Evolutionary conservation across 2,888 invertebrate species (phyloP).

Genomic region (Prionchulus punctatus): DNA sequence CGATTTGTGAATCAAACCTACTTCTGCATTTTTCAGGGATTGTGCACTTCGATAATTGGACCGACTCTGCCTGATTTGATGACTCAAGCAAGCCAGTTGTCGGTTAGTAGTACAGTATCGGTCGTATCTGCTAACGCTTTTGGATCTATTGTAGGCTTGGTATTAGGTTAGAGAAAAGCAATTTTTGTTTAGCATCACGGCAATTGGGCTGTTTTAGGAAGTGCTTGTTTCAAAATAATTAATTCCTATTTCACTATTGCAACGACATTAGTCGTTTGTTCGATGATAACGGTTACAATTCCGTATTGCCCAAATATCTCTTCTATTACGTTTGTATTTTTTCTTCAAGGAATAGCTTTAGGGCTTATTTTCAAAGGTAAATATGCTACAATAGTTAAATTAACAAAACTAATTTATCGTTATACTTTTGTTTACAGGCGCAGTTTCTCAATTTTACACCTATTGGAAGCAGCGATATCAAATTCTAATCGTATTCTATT

Average conservation of each 20-base stretch:
- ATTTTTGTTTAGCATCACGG: too few species aligned
- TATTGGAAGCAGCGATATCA: not conserved
- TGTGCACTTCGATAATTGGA: not conserved
- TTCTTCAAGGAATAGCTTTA: not conserved
- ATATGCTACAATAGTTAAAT: not conserved
- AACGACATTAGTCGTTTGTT: not conserved
- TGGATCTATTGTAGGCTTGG: not conserved
- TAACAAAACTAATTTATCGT: not conserved
- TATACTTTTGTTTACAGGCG: not conserved
- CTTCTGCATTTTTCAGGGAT: not conserved
- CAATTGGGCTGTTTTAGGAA: not conserved
- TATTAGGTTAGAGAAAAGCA: not conserved
- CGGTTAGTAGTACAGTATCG: not conserved
- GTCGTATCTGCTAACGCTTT: not conserved
- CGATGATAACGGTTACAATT: not conserved
- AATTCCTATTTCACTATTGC: not conserved
- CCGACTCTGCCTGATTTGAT: not conserved
- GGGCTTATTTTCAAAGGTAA: not conserved
- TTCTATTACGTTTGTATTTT: not conserved
- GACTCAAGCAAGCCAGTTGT: not conserved
- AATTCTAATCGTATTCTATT: not conserved
- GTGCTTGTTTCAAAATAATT: not conserved
- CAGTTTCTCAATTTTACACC: not conserved
- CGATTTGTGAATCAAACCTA: too few species aligned
- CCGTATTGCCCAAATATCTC: not conserved